Conservation (phyloP, 2,888 invertebrate species). For the Ichneumon xanthorius region DNA sequence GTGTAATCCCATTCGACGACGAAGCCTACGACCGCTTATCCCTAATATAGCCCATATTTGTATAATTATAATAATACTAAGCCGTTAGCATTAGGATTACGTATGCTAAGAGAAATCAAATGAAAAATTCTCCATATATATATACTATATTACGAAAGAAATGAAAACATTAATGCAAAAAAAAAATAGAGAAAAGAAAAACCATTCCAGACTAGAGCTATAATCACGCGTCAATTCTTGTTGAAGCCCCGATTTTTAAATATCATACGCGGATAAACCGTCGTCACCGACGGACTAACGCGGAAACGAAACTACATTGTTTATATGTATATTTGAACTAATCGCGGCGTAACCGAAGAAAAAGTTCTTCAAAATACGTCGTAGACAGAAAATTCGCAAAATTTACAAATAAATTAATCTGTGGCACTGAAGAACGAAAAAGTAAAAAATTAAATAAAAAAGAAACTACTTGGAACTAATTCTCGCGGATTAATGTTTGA, state of each 20-base stretch:
- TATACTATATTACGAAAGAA: constrained; percentile 44
- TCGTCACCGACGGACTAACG: constrained; percentile 36
- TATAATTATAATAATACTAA: constrained; percentile 74
- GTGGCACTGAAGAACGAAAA: constrained; percentile 49
- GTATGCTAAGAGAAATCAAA: constrained; percentile 60
- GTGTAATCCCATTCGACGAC: constrained; percentile 46
- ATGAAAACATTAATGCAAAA: constrained; percentile 48
- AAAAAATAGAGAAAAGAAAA: constrained; percentile 37
- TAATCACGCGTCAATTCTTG: constrained; percentile 75
- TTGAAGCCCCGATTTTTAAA: constrained; percentile 34
- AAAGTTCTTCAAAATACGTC: constrained; percentile 27
- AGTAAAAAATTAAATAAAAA: constrained; percentile 3
- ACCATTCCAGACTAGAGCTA: constrained; percentile 79
- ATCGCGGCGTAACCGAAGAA: constrained; percentile 37
- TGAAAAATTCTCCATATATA: constrained; percentile 48
- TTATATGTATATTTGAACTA: constrained; percentile 43
- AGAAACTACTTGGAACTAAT: constrained; percentile 38
- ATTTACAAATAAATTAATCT: constrained; percentile 67
- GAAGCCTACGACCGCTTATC: constrained; percentile 63
- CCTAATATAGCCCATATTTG: constrained; percentile 68
- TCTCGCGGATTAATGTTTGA: constrained; percentile 35
- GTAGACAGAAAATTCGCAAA: constrained; percentile 44
- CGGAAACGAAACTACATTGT: constrained; percentile 44
- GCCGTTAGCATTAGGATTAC: constrained; percentile 72
- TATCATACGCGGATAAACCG: background rate